Conservation (phyloP, 2,888 invertebrate species). For the Mythimna lalbum region DNA sequence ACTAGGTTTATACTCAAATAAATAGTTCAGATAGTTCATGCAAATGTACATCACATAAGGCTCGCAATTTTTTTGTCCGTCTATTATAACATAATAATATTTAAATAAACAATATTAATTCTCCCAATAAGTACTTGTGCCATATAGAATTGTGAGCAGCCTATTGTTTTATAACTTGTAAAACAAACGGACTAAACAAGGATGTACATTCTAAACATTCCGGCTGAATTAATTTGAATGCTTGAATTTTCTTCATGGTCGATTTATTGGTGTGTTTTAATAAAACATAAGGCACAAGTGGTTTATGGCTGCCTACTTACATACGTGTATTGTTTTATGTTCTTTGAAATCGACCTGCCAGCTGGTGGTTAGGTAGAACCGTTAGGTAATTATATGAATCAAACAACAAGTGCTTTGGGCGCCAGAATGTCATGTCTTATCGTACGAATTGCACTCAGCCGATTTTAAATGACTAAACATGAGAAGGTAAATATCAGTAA, state of each 20-base stretch:
- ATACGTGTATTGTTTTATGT: conserved; percentile 46
- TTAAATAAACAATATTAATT: conserved; percentile 65
- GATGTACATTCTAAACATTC: conserved; percentile 69
- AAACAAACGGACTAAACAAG: conserved; percentile 66
- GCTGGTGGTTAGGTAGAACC: conserved; percentile 31
- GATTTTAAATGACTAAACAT: conserved; percentile 22
- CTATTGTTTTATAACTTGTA: conserved; percentile 71
- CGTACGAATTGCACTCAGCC: conserved; percentile 9
- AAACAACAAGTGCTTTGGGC: conserved; percentile 38
- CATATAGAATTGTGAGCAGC: conserved; percentile 63
- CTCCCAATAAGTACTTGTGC: conserved; percentile 60
- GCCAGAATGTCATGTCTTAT: conserved; percentile 15
- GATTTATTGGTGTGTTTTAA: conserved; percentile 64
- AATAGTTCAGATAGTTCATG: conserved; percentile 57
- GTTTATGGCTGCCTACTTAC: conserved; percentile 49
- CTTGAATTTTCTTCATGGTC: conserved; percentile 65
- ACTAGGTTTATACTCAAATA: conserved; percentile 45
- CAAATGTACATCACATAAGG: conserved; percentile 56
- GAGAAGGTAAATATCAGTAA: conserved; percentile 14
- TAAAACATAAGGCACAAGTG: conserved; percentile 65
- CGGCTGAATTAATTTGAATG: conserved; percentile 71
- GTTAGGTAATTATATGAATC: conserved; percentile 39
- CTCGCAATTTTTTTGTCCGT: conserved; percentile 58
- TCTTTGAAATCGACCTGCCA: conserved; percentile 38
- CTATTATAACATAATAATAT: conserved; percentile 67